Evolutionary conservation across 2,113 vertebrate genomes (phyloP).

Genomic region (Brienomyrus longianalis): DNA sequence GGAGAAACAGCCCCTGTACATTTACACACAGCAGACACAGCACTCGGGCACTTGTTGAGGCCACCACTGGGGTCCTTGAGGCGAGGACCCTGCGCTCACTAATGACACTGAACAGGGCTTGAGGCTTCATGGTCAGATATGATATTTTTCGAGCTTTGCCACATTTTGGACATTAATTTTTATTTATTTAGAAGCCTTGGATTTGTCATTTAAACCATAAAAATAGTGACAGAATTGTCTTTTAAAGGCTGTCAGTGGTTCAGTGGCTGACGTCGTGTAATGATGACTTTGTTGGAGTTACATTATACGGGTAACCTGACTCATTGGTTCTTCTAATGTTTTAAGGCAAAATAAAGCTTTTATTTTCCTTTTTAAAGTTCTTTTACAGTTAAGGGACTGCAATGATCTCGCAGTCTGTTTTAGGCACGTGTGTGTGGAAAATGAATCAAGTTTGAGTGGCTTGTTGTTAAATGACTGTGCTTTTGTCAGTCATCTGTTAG

Average conservation of each 20-base stretch:
- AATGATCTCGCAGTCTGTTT: not conserved
- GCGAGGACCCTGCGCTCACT: not conserved
- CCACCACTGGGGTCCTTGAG: not conserved
- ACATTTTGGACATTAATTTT: not conserved
- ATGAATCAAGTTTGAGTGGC: not conserved
- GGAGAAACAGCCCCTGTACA: not conserved
- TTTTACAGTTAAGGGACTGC: not conserved
- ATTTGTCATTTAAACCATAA: not conserved
- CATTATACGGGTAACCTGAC: not conserved
- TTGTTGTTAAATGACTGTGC: not conserved
- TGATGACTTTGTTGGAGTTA: not conserved
- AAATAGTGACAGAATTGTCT: not conserved
- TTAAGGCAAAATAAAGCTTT: not conserved
- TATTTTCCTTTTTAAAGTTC: not conserved
- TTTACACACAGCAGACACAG: not conserved
- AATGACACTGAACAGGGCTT: not conserved
- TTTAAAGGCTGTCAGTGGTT: not conserved
- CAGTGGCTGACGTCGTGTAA: not conserved
- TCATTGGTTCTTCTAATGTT: not conserved
- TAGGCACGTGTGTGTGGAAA: not conserved
- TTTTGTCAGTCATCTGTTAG: not conserved
- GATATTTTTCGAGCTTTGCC: not conserved
- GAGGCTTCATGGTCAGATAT: not conserved
- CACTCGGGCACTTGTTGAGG: not conserved
- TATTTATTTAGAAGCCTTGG: not conserved